A percentile compares a stretch with the other conserved stretches of the same genome.
Conservation (phyloP, 2,888 invertebrate genomes). For the Eupelmus urozonus region DNA sequence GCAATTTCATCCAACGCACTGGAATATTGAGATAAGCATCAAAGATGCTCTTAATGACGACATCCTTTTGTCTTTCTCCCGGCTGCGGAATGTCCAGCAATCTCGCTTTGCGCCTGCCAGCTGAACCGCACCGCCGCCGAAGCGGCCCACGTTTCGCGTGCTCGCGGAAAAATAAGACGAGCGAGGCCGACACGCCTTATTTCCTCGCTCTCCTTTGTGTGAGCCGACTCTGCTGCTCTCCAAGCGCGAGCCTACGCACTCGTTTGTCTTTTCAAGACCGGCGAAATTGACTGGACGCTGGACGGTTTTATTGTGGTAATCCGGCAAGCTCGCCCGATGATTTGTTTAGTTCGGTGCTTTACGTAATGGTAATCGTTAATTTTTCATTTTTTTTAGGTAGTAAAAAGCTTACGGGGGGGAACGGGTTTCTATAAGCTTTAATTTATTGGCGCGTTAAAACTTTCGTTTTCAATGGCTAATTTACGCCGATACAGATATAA, state of each 20-base stretch:
- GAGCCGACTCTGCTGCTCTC: conserved; percentile 7
- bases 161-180: conserved; percentile 50
- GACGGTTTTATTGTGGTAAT: neutral
- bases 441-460: neutral
- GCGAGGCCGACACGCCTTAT: conserved; percentile 43
- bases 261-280: neutral
- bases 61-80: conserved; percentile 34
- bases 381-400: too few species aligned
- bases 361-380: too few species aligned
- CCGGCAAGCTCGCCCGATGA: too few species aligned
- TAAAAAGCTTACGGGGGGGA: too few species aligned
- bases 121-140: neutral
- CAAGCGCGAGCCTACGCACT: conserved; percentile 27
- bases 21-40: conserved; percentile 39
- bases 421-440: too few species aligned
- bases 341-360: too few species aligned
- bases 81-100: conserved; percentile 34
- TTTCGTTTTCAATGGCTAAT: neutral
- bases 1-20: neutral
- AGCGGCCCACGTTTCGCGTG: conserved; percentile 47
- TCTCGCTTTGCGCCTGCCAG: conserved; percentile 16
- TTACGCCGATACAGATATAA: neutral
- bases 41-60: conserved; percentile 52
- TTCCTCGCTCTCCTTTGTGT: conserved; percentile 18
- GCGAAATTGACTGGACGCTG: neutral